Evolutionary conservation across 1,140 invertebrate species (phyloP), one percentile per base, ranked within the genome.

Genomic region (Orius laevigatus): DNA sequence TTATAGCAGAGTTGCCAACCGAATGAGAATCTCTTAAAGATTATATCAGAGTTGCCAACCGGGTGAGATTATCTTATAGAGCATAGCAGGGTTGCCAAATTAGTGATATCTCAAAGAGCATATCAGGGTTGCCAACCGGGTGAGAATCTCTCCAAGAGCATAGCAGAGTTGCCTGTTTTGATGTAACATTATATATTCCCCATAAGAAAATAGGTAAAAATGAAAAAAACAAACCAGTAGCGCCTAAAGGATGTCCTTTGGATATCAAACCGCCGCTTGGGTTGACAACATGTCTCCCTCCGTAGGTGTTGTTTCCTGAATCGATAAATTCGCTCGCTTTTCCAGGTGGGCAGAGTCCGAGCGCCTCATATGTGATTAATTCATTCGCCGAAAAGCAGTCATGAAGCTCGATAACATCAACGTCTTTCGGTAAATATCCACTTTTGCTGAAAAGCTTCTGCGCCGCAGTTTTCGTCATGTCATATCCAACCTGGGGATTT

Each of bases 301-400:
- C 94, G 62, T 98, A 98, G 0, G 95, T 99, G 61, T 98, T 98
- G 58, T 97, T 80, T 12, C 86, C 89, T 3, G 75, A 72, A 60
- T 98, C 93, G 55, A 98, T 81, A 44, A 98, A 75, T 53, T 85
- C 80, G n/a, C 82, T 85, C 12, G 84, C 94, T 66, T 93, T 78
- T 50, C 93, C 95, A 53, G 79, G 76, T 4, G 73, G 72, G 66
- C 95, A 98, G 1, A 98, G 66, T 15, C 94, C 92, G 12, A 98
- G 70, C 1, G 91, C 92, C 71, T 98, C 94, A 59, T 99, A 99
- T 2, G 91, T 95, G 5, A 99, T 85, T 20, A 99, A 66, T 61
- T 99, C 95, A 68, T 98, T 99, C 5, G 87, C 79, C 4, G 93
- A 93, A 68, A 99, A 99, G 67, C 95, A 98, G 63, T 99, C 95